Evolutionary conservation across 1,140 invertebrate species (phyloP).

Genomic region (Brachionus rotundiformis): DNA sequence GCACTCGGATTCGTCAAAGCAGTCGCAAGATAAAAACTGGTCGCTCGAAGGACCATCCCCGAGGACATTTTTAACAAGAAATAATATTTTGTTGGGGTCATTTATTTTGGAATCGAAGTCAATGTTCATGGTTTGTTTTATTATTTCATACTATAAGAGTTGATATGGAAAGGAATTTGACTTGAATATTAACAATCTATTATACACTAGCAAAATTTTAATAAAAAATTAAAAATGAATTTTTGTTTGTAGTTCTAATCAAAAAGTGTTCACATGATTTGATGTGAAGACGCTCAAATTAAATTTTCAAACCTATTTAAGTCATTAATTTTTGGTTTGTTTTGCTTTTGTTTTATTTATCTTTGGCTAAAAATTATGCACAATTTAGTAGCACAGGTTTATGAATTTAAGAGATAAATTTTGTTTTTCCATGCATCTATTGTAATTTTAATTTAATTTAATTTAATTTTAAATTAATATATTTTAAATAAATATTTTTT

Average conservation of each 20-base stretch:
- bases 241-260: background rate
- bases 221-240: slow-evolving; percentile 1
- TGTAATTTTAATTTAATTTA: background rate
- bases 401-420: background rate
- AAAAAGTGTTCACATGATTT: slow-evolving; percentile 7
- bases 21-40: background rate
- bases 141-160: background rate
- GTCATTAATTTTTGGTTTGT: background rate
- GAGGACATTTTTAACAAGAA: slow-evolving; percentile 19
- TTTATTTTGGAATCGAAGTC: slow-evolving; percentile 37
- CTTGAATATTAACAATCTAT: slow-evolving; percentile 13
- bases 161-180: background rate
- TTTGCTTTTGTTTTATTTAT: background rate
- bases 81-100: slow-evolving; percentile 34
- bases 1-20: slow-evolving; percentile 14
- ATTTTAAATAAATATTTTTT: too few relatives aligned
- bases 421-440: background rate
- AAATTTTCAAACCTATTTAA: background rate
- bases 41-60: background rate
- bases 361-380: background rate
- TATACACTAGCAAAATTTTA: background rate
- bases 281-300: background rate
- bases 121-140: slow-evolving; percentile 7
- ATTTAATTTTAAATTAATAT: too few relatives aligned
- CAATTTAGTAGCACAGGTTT: too few relatives aligned